Base-by-base conservation (phyloP, 2,113 vertebrate species). In the Ictalurus furcatus region DNA sequence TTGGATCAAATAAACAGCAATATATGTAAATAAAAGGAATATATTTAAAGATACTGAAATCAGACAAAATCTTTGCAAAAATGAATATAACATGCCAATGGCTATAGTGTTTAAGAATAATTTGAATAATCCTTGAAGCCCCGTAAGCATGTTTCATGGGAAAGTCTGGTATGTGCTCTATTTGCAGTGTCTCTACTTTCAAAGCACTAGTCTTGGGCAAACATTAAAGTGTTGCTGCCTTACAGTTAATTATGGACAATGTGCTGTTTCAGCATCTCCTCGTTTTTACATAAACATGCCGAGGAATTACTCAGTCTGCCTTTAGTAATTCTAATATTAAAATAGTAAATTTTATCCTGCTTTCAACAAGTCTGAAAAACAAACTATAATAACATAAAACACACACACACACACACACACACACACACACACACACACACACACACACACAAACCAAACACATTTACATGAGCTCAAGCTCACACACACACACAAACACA, bases 221-320 rank as follows among this genome's bases (percentile, higher is more conserved):
- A 86, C 8, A 65, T 84, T 61, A 89, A 84, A 85, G 30, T 83
- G 63, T 90, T 86, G 44, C 58, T 86, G 65, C 63, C 28, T 86
- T 82, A 74, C 78, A 44, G 82, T 85, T 89, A 88, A 91, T 88
- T 89, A 89, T 86, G 79, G 69, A 59, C 89, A 6, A 37, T 59
- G 6, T 84, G 69, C 84, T 69, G 86, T 28, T 82, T 91, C 82
- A 89, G 90, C 85, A 88, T 88, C 65, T 91, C 48, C 71, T 61
- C 13, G 2, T 54, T 13, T 84, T 44, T 74, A 73, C 54, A 74
- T 59, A 88, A 86, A 87, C 73, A 69, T 37, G 69, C 40, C 65
- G 74, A 87, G 82, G 28, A 91, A 76, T 56, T 67, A 21, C 8
- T 63, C 86, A 37, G 21, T 59, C 17, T 9, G 61, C 54, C 56